Percentiles rank a stretch among this genome's conserved stretches.
Conservation (phyloP, 2,113 vertebrate genomes). For the Andinoacara biseriatus region DNA sequence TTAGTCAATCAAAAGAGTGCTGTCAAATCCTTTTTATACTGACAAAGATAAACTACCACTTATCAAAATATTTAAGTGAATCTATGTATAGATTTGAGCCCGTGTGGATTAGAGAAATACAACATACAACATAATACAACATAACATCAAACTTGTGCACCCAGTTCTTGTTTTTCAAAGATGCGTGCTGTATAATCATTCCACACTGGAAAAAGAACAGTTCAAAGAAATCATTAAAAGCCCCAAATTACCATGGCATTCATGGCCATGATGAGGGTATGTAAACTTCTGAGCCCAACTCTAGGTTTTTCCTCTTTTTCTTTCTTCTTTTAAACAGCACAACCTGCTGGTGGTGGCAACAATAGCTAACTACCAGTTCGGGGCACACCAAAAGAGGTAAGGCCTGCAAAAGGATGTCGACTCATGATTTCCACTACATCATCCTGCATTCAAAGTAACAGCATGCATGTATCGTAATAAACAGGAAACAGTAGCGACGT, state of each 20-base stretch:
- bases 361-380: background rate
- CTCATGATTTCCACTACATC: conserved; percentile 37
- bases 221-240: background rate
- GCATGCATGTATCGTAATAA: background rate
- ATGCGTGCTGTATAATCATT: background rate
- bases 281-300: background rate
- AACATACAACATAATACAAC: no score
- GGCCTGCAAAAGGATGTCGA: conserved; percentile 23
- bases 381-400: background rate
- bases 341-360: conserved; percentile 41
- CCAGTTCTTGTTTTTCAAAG: no score
- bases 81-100: no score
- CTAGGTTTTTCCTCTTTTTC: no score
- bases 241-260: background rate
- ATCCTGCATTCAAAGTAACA: background rate
- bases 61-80: no score
- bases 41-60: no score
- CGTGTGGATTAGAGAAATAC: no score
- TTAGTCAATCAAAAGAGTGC: no score
- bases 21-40: no score
- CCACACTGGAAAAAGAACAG: background rate
- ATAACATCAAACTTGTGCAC: no score
- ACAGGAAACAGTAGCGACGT: background rate
- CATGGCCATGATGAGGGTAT: background rate
- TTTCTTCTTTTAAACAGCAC: conserved; percentile 24